phyloP scores from a whole-genome alignment of 2,113 vertebrate genomes.

The Bettongia penicillata region DNA sequence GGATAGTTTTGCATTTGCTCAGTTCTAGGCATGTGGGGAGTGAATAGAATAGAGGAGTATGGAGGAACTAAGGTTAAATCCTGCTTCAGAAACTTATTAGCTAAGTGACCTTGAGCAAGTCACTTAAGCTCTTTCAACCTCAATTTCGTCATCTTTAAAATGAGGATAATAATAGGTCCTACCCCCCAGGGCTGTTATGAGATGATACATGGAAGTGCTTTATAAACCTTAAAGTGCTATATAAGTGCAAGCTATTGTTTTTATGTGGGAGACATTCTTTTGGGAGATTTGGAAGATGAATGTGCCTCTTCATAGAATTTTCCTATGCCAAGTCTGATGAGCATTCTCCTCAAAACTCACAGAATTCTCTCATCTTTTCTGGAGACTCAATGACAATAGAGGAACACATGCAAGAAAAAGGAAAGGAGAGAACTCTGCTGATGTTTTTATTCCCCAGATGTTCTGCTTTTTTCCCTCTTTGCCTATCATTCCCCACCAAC shows the following conservation, averaged over 20 bases:
- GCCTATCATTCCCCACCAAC: slow-evolving; percentile 36
- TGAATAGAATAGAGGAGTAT: neutral
- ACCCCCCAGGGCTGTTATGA: neutral
- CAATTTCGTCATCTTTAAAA: neutral
- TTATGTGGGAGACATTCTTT: slow-evolving; percentile 3
- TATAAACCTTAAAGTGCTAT: neutral
- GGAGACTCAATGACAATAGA: neutral
- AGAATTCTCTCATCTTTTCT: slow-evolving; percentile 21
- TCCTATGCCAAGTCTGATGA: neutral
- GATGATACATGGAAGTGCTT: neutral
- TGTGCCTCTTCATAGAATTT: neutral
- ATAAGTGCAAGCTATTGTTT: neutral
- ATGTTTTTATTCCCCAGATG: slow-evolving; percentile 35
- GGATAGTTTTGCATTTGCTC: neutral
- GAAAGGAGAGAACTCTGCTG: slow-evolving; percentile 15
- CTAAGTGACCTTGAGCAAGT: neutral
- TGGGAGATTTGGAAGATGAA: neutral
- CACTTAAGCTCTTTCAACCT: neutral
- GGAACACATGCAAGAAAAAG: neutral
- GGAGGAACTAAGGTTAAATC: neutral
- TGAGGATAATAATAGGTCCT: neutral
- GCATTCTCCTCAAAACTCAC: too few relatives aligned
- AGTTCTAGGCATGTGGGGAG: neutral
- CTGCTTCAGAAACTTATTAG: neutral
- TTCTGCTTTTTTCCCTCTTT: slow-evolving; percentile 13